Evolutionary conservation across 1,140 invertebrate genomes (phyloP).

Genomic region (Apocrypta bakeri): DNA sequence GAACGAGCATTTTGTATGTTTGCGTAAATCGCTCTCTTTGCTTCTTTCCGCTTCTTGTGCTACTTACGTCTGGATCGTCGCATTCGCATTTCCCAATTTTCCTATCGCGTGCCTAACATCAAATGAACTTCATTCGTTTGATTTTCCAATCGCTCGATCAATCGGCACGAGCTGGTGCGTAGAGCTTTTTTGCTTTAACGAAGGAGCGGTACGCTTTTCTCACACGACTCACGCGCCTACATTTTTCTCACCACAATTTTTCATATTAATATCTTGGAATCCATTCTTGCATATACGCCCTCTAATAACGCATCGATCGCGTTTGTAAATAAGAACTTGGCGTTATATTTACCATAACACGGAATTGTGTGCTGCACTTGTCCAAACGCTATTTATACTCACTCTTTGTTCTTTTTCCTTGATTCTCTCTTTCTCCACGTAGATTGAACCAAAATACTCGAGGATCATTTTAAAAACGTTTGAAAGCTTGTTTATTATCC

Average conservation of each 20-base stretch:
- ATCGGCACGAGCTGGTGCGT: too few relatives aligned
- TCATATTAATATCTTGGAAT: not conserved
- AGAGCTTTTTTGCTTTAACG: too few relatives aligned
- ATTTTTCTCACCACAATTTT: not conserved
- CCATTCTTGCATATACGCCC: not conserved
- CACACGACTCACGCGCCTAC: too few relatives aligned
- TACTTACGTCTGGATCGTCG: too few relatives aligned
- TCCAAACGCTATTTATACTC: not conserved
- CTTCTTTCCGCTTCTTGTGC: too few relatives aligned
- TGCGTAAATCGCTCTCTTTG: too few relatives aligned
- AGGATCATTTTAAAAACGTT: not conserved
- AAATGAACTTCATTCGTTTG: too few relatives aligned
- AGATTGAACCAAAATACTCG: not conserved
- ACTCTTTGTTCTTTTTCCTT: not conserved
- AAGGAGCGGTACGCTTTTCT: not conserved
- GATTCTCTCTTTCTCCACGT: conserved; percentile 36
- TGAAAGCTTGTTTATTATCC: not conserved
- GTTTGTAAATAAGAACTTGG: not conserved
- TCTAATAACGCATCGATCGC: not conserved
- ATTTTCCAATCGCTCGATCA: too few relatives aligned
- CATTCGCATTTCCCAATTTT: too few relatives aligned
- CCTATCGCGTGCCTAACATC: too few relatives aligned
- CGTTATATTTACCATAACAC: not conserved
- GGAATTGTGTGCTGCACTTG: not conserved
- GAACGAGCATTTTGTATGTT: too few relatives aligned